Percentiles rank a stretch among this genome's conserved stretches.
phyloP scores from a whole-genome alignment of 2,888 invertebrate species.

The Therioaphis trifolii region DNA sequence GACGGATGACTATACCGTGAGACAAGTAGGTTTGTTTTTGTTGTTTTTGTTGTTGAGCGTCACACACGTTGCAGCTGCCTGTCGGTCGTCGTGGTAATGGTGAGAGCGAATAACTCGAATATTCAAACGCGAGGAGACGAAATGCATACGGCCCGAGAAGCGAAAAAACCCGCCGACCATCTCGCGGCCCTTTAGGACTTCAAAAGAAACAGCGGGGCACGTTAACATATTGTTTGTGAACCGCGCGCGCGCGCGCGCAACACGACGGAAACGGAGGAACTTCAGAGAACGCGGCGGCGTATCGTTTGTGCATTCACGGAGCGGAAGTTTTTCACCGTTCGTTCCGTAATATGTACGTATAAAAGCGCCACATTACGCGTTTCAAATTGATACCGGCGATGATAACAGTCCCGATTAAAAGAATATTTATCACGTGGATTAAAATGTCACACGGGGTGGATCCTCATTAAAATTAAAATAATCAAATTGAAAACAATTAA shows the following conservation, averaged over 20 bases:
- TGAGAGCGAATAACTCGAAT: too few species aligned
- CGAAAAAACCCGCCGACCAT: constrained; percentile 35
- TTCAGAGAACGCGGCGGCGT: too few species aligned
- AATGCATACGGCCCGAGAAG: neutral
- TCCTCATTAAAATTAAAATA: neutral
- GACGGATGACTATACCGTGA: too few species aligned
- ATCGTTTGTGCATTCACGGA: neutral
- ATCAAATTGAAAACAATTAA: too few species aligned
- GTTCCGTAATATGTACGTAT: neutral
- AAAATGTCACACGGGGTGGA: too few species aligned
- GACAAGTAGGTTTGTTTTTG: too few species aligned
- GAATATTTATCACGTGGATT: neutral
- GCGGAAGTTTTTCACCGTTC: neutral
- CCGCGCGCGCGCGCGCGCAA: neutral
- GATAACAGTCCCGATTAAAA: neutral
- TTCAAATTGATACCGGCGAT: neutral
- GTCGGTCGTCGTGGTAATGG: too few species aligned
- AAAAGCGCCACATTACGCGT: neutral
- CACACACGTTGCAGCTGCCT: too few species aligned
- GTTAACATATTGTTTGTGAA: constrained; percentile 1
- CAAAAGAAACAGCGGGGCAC: constrained; percentile 19
- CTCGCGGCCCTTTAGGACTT: neutral
- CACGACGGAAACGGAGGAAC: too few species aligned
- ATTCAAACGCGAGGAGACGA: too few species aligned
- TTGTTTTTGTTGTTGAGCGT: too few species aligned